Percentiles rank a stretch among this genome's conserved stretches.
Evolutionary conservation across 2,113 vertebrate genomes (phyloP).

Genomic region (Rhombomys opimus): DNA sequence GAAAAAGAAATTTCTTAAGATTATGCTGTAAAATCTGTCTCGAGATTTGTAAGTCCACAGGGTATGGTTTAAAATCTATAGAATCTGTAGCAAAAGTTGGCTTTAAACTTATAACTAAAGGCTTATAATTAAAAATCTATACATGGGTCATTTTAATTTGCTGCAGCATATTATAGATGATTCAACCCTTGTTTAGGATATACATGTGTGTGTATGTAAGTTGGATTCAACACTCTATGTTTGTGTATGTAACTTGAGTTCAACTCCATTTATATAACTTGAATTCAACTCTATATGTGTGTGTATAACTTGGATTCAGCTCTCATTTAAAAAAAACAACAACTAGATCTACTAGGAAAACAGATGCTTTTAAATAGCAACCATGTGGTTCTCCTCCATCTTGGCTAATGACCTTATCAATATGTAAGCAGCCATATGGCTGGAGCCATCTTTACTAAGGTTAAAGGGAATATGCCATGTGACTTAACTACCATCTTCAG

Average conservation of each 20-base stretch:
- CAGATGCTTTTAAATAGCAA: neutral
- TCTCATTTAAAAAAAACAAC: too few species aligned
- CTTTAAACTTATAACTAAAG: neutral
- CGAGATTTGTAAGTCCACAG: neutral
- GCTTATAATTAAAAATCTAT: neutral
- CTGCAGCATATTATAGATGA: neutral
- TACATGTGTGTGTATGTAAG: neutral
- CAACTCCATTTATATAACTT: neutral
- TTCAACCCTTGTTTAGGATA: neutral
- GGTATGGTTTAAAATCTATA: neutral
- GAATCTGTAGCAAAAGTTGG: neutral
- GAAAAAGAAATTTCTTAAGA: neutral
- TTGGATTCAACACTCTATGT: neutral
- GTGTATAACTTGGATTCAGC: neutral
- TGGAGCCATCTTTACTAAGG: neutral
- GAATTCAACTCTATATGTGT: too few species aligned
- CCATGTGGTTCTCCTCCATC: neutral
- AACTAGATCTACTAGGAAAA: too few species aligned
- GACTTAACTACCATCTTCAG: neutral
- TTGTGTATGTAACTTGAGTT: neutral
- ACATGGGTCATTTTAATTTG: neutral
- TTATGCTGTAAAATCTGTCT: neutral
- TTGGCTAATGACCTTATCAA: neutral
- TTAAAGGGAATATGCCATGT: neutral
- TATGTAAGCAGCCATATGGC: neutral